Conservation (phyloP, 2,888 invertebrate species). For the Nemotelus nigrinus region DNA sequence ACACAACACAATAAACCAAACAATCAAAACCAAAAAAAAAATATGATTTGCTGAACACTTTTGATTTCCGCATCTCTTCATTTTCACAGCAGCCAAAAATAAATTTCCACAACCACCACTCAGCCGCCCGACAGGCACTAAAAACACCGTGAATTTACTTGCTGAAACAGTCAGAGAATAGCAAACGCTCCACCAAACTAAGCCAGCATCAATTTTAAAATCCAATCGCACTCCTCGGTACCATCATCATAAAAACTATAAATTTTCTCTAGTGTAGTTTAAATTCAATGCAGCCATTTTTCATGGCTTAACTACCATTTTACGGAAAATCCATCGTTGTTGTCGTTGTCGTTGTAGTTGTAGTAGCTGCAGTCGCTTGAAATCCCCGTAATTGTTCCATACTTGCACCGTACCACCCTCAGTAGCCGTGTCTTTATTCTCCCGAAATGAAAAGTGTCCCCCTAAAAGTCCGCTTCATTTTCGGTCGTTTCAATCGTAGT, state of each 20-base stretch:
- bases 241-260: conserved; percentile 37
- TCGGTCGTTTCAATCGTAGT: not conserved
- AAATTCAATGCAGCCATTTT: conserved; percentile 39
- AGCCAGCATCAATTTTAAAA: conserved; percentile 29
- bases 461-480: not conserved
- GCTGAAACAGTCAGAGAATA: too few species aligned
- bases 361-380: not conserved
- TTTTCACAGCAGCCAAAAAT: too few species aligned
- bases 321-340: conserved; percentile 13
- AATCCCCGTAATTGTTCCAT: not conserved
- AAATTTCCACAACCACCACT: too few species aligned
- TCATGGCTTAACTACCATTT: conserved; percentile 41
- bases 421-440: not conserved
- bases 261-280: conserved; percentile 34
- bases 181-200: too few species aligned
- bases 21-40: too few species aligned
- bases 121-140: too few species aligned
- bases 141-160: too few species aligned
- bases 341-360: not conserved
- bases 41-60: too few species aligned
- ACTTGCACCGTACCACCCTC: not conserved
- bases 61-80: too few species aligned
- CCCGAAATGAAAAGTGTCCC: too few species aligned
- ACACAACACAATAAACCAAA: too few species aligned
- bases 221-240: conserved; percentile 26